phyloP scores from a whole-genome alignment of 1,140 invertebrate species.

The Aphis gossypii region DNA sequence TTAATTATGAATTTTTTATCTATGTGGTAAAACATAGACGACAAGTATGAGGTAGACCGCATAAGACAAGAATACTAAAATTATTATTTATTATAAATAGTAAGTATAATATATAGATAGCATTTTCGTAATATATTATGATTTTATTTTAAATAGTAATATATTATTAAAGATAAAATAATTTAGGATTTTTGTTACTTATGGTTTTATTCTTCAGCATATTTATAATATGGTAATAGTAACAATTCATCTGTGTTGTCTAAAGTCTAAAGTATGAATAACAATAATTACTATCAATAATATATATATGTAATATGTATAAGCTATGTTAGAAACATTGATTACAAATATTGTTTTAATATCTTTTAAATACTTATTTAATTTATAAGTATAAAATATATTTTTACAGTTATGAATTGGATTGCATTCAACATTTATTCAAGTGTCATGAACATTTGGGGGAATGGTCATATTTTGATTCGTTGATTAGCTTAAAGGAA shows the following conservation, averaged over 20 bases:
- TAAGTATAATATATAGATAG: no score
- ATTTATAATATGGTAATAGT: neutral
- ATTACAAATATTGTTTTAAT: neutral
- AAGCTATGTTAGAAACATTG: neutral
- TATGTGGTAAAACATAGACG: no score
- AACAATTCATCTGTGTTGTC: neutral
- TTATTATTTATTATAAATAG: no score
- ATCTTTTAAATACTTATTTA: neutral
- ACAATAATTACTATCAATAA: neutral
- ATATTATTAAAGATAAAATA: no score
- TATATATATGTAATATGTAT: neutral
- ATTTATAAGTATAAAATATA: neutral
- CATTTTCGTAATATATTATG: no score
- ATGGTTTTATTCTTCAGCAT: no score
- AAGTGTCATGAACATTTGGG: conserved; percentile 35
- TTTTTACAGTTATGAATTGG: conserved; percentile 38
- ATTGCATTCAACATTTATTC: conserved; percentile 33
- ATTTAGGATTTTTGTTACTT: no score
- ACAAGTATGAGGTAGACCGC: no score
- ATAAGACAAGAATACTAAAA: no score
- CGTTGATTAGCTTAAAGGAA: conserved; percentile 26
- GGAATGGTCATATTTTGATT: conserved; percentile 26
- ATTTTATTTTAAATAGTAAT: no score
- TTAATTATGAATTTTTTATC: no score
- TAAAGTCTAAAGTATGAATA: neutral